Base-by-base conservation (phyloP, 2,113 vertebrate genomes). In the Tinamus guttatus region DNA sequence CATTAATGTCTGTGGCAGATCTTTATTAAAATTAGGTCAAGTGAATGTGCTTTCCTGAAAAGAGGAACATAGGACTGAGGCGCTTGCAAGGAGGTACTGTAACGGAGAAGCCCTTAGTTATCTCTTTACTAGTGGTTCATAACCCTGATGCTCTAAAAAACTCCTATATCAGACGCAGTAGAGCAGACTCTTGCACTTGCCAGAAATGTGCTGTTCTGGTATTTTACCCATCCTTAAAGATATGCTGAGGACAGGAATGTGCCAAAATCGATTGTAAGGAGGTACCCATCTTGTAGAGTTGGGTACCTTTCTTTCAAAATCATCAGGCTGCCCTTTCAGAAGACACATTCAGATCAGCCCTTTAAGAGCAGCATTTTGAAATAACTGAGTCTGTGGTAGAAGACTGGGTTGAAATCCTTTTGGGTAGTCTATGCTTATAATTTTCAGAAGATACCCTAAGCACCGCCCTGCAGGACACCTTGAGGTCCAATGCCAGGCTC, bases 71-170 rank as follows among this genome's bases (percentile, higher is more conserved):
- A 38, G 36, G 71, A 45, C 41, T 90, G 70, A 67, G 60, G 49
- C 56, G 63, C 58, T 90, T 56, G 16, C 38, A 51, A 92, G 34
- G 82, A 80, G 52, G 64, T 32, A 6, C 25, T 36, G 45, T 54
- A 36, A 51, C 62, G 68, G 51, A 87, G 56, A 75, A 75, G 25
- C 60, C 75, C 65, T 24, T 56, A 58, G 58, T 81, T 82, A 60
- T 68, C 27, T 9, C 65, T 86, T 80, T 12, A 12, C 16, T 51
- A 62, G 27, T 79, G 93, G 89, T 63, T 96, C 91, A 95, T 89
- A 67, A 32, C 52, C 10, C 30, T 87, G 96, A 89, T 1, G 12
- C 67, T 75, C 32, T 71, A 87, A 68, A 84, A 89, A 95, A 87
- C 77, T 88, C 43, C 36, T 63, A 1, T 0, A 43, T 45, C 56